Evolutionary conservation across 2,113 vertebrate species (phyloP).

Genomic region (Diphyllodes magnificus): DNA sequence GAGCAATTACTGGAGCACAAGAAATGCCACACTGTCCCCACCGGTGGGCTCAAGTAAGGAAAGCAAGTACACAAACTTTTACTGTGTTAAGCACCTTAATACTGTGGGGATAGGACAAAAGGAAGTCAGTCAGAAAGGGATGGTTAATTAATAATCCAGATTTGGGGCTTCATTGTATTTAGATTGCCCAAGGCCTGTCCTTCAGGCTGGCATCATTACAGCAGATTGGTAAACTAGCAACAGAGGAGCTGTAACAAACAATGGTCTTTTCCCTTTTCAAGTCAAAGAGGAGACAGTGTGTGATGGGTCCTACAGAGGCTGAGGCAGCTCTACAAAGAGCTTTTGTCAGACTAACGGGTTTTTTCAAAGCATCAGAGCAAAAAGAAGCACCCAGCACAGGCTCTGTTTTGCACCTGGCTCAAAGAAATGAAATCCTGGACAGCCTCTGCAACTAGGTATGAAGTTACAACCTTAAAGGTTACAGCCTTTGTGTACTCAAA

Average conservation of each 20-base stretch:
- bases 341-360: not conserved
- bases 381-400: not conserved
- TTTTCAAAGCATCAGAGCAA: not conserved
- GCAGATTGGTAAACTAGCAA: not conserved
- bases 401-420: not conserved
- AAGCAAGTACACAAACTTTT: conserved; percentile 97
- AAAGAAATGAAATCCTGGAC: not conserved
- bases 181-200: not conserved
- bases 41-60: conserved; percentile 99
- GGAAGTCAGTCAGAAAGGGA: not conserved
- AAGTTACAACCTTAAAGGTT: not conserved
- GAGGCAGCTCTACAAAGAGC: not conserved
- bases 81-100: conserved; percentile 73
- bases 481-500: not conserved
- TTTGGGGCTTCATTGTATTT: not conserved
- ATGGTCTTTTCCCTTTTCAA: not conserved
- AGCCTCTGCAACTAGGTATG: not conserved
- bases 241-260: not conserved
- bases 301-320: not conserved
- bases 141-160: not conserved
- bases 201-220: not conserved
- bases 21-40: conserved; percentile 98
- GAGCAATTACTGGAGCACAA: conserved; percentile 99
- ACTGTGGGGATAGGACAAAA: not conserved
- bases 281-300: not conserved